Percentiles rank a stretch among this genome's conserved stretches.
Conservation (phyloP, 2,888 invertebrate genomes). For the Nephrocerus scutellatus region DNA sequence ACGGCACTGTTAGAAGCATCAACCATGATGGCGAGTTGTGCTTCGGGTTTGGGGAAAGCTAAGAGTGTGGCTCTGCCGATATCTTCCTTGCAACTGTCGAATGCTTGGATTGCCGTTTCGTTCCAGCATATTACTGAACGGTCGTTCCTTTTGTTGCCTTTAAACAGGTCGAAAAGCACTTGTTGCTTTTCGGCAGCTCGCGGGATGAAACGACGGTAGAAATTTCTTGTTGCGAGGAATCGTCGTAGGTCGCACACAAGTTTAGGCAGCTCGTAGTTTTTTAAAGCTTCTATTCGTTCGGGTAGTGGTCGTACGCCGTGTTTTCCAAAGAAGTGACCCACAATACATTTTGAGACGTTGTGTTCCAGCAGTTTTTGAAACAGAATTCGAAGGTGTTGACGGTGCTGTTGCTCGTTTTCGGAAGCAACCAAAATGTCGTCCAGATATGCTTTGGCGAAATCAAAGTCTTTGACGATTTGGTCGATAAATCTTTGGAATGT, state of each 20-base stretch:
- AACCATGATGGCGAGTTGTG: too few species aligned
- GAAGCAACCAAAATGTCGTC: constrained; percentile 31
- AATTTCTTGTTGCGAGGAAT: constrained; percentile 25
- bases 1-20: too few species aligned
- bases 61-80: too few species aligned
- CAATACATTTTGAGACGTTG: constrained; percentile 21
- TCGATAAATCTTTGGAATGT: constrained; percentile 18
- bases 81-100: too few species aligned
- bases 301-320: constrained; percentile 11
- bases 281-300: constrained; percentile 18
- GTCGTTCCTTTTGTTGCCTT: constrained; percentile 17
- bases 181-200: constrained; percentile 12
- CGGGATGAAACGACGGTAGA: constrained; percentile 15
- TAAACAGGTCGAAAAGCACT: constrained; percentile 6
- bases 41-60: too few species aligned
- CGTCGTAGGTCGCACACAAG: constrained; percentile 19
- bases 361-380: constrained; percentile 23
- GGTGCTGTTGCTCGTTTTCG: constrained; percentile 20
- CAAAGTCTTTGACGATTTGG: constrained; percentile 13
- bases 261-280: constrained; percentile 15
- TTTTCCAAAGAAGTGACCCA: too few species aligned
- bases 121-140: too few species aligned
- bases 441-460: constrained; percentile 24
- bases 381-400: constrained; percentile 19
- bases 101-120: too few species aligned